Base-by-base conservation (phyloP, 2,888 invertebrate species). In the Cephalotes varians region DNA sequence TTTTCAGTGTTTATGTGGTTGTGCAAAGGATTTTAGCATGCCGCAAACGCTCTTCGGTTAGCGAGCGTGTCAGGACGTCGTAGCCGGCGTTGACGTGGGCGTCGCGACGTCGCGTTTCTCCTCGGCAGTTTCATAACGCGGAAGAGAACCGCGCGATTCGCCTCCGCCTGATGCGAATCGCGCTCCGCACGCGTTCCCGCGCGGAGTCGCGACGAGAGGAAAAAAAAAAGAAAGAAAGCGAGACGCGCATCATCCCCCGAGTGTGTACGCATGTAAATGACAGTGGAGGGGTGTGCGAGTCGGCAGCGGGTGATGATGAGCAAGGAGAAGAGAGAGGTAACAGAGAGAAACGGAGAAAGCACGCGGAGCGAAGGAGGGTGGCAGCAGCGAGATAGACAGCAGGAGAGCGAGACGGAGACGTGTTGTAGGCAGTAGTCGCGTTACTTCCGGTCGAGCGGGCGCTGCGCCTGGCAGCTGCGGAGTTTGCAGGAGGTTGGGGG, bases 391-490 rank as follows among this genome's bases (percentile, higher is more conserved):
- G 71, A 82, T 85, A 74, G 73, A 81, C 74, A 62, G 80, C 74
- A n/a, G 81, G 81, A 81, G 64, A 81, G 88, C 85, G 86, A 90
- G 91, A 90, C 90, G 88, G 90, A 91, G 92, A 93, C 91, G 92
- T 92, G 93, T 93, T 92, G 93, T 93, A 94, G 94, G 94, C 94
- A 94, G 94, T 94, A 94, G 94, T 94, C 94, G 94, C 90, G 93
- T 94, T 94, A 94, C 94, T 94, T 94, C 94, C 94, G 94, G 93
- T 90, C 93, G 94, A 94, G 94, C 91, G 93, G 87, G 91, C 91
- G 91, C 94, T 94, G 94, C 92, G 94, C 94, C 92, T 94, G 94
- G 94, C 94, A 94, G 94, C 94, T 94, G 94, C 89, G 93, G 93
- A 93, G 91, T 93, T 93, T 93, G 93, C 92, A 93, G 92, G 92